Conservation (phyloP, 2,797 vertebrate genomes). For the Vespertilio murinus region DNA sequence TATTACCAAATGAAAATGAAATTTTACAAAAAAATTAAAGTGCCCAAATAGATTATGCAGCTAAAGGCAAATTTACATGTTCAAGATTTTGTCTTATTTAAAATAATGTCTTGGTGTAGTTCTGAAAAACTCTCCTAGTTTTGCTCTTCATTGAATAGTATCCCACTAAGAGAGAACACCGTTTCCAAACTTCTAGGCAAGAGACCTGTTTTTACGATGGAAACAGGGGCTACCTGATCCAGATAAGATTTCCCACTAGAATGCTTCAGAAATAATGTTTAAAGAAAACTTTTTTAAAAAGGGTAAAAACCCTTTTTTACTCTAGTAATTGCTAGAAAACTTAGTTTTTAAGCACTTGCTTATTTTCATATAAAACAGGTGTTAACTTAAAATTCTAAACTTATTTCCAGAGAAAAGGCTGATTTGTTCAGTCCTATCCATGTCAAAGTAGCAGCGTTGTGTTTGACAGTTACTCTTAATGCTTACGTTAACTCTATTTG, state of each 20-base stretch:
- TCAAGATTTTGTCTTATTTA: constrained; percentile 23
- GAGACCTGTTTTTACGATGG: not conserved
- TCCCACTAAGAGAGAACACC: not conserved
- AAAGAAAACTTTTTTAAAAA: not conserved
- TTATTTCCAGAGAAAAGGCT: not conserved
- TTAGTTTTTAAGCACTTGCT: not conserved
- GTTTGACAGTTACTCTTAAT: not conserved
- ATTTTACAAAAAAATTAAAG: constrained; percentile 16
- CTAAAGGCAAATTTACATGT: not conserved
- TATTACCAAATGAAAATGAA: not conserved
- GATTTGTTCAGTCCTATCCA: not conserved
- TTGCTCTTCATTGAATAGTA: not conserved
- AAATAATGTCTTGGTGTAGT: not conserved
- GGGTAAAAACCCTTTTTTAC: not conserved
- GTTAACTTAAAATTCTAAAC: constrained; percentile 36
- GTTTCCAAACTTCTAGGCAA: not conserved
- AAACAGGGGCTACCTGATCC: not conserved
- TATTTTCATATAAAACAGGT: not conserved
- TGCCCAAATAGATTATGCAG: not conserved
- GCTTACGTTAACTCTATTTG: not conserved
- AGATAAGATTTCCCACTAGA: not conserved
- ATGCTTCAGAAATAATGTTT: not conserved
- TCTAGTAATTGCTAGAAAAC: not conserved
- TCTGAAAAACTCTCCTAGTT: constrained; percentile 1
- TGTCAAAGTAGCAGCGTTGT: constrained; percentile 20